Conservation (phyloP, 1,140 invertebrate species). For the Hestina assimilis region DNA sequence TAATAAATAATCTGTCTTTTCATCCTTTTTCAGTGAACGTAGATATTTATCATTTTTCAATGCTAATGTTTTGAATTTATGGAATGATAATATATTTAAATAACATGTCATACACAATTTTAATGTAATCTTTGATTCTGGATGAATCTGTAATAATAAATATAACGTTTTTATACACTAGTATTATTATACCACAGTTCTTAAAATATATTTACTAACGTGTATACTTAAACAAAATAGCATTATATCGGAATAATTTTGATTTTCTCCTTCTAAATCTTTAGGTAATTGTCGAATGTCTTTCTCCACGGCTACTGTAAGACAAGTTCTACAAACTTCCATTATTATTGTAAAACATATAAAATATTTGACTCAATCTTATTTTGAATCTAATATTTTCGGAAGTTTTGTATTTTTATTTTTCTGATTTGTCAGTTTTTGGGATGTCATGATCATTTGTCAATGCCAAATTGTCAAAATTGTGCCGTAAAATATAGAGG, state of each 20-base stretch:
- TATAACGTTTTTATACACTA: background rate
- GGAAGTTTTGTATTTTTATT: background rate
- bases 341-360: conserved; percentile 20
- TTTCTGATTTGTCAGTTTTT: background rate
- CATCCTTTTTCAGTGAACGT: conserved; percentile 11
- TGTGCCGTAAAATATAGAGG: conserved; percentile 32
- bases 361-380: background rate
- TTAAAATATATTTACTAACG: conserved; percentile 29
- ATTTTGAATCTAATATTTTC: background rate
- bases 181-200: too few species aligned
- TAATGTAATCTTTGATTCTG: conserved; percentile 38
- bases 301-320: conserved; percentile 31
- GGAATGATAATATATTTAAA: conserved; percentile 46
- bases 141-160: conserved; percentile 36
- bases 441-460: too few species aligned
- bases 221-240: conserved; percentile 57
- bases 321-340: conserved; percentile 45
- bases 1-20: conserved; percentile 20
- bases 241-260: conserved; percentile 43
- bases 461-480: conserved; percentile 4
- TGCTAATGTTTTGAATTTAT: conserved; percentile 53
- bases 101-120: conserved; percentile 53
- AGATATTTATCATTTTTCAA: conserved; percentile 50
- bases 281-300: conserved; percentile 41
- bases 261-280: conserved; percentile 33